Percentiles rank a stretch among this genome's conserved stretches.
phyloP scores from a whole-genome alignment of 2,113 vertebrate species.

The Callithrix jacchus region DNA sequence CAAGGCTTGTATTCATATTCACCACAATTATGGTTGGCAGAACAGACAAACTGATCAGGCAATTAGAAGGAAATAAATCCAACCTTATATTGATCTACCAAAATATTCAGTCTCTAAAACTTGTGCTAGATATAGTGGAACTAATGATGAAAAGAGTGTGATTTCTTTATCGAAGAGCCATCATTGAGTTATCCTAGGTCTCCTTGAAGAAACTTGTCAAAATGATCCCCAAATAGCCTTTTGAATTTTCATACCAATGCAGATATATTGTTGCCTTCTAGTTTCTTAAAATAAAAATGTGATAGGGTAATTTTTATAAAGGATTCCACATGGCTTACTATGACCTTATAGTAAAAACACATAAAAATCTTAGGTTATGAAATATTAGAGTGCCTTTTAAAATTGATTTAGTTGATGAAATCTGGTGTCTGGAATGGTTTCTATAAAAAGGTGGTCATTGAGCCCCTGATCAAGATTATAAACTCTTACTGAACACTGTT shows the following conservation, averaged over 20 bases:
- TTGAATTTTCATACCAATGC: not conserved
- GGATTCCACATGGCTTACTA: not conserved
- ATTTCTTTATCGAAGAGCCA: conserved; percentile 22
- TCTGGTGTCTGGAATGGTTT: conserved; percentile 33
- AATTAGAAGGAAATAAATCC: not conserved
- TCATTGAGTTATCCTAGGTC: not conserved
- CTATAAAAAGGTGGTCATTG: conserved; percentile 21
- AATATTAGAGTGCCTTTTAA: conserved; percentile 31
- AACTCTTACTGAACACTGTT: not conserved
- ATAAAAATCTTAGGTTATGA: not conserved
- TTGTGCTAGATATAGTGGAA: not conserved
- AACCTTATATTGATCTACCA: not conserved
- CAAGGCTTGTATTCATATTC: not conserved
- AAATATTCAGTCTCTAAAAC: not conserved
- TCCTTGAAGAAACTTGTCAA: conserved; percentile 1
- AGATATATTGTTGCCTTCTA: conserved; percentile 18
- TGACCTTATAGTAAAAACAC: conserved; percentile 43
- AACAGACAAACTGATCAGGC: not conserved
- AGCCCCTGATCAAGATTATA: conserved; percentile 26
- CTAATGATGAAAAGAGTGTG: not conserved
- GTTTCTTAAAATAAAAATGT: conserved; percentile 48
- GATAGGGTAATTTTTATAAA: not conserved
- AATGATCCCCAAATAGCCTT: not conserved
- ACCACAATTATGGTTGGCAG: not conserved
- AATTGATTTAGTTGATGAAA: conserved; percentile 47